Evolutionary conservation across 1,140 invertebrate genomes (phyloP).

Genomic region (Scaptomyza montana): DNA sequence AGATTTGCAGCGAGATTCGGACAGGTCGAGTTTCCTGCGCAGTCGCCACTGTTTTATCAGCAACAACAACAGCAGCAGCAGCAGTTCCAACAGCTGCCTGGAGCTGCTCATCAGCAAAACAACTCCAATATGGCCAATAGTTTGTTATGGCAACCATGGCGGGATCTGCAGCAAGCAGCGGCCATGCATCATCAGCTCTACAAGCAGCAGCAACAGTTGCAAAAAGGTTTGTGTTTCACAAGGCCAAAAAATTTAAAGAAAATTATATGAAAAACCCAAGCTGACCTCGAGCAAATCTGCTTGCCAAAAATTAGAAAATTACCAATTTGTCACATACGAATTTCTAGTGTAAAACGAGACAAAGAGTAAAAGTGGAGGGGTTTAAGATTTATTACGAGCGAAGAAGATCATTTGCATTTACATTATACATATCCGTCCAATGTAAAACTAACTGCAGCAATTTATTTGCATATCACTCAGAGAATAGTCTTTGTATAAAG

Average conservation of each 20-base stretch:
- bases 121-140: slow-evolving; percentile 76
- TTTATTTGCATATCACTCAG: background rate
- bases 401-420: background rate
- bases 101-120: slow-evolving; percentile 46
- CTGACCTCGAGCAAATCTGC: slow-evolving; percentile 31
- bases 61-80: slow-evolving; percentile 44
- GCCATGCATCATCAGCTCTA: slow-evolving; percentile 78
- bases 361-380: background rate
- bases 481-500: background rate
- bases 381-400: background rate
- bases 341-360: slow-evolving; percentile 14
- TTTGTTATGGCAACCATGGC: slow-evolving; percentile 79
- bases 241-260: background rate
- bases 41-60: slow-evolving; percentile 50
- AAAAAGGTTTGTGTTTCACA: slow-evolving; percentile 71
- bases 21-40: slow-evolving; percentile 28
- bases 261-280: background rate
- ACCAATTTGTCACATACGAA: slow-evolving; percentile 48
- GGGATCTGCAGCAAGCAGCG: slow-evolving; percentile 74
- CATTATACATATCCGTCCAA: background rate
- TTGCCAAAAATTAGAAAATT: background rate
- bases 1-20: slow-evolving; percentile 25
- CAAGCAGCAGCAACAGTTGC: slow-evolving; percentile 58
- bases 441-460: slow-evolving; percentile 17
- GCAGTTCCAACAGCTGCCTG: slow-evolving; percentile 28